phyloP scores from a whole-genome alignment of 2,113 vertebrate species.

The Gorsachius goisagi region DNA sequence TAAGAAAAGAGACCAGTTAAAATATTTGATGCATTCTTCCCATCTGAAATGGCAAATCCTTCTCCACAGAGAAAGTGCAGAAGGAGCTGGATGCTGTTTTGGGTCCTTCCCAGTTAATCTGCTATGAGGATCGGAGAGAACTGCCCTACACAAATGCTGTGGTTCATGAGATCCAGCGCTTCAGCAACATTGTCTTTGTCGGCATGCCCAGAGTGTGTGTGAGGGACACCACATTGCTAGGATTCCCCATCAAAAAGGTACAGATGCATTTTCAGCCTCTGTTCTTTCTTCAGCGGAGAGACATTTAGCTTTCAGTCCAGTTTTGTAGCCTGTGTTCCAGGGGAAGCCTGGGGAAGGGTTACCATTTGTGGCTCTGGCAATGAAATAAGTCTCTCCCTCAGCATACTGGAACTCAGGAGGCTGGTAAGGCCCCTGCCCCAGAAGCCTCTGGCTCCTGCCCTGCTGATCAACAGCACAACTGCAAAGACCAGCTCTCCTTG shows the following conservation, averaged over 20 bases:
- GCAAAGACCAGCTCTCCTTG: not conserved
- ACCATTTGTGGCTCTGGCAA: not conserved
- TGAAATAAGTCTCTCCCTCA: not conserved
- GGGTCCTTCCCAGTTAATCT: not conserved
- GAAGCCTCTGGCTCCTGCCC: not conserved
- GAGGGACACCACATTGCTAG: not conserved
- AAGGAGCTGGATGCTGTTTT: conserved; percentile 58
- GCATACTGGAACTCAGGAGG: not conserved
- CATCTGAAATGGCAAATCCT: not conserved
- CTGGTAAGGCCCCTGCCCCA: not conserved
- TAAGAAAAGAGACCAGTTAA: not conserved
- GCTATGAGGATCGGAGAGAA: conserved; percentile 25
- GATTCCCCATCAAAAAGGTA: conserved; percentile 65
- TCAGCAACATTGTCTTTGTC: conserved; percentile 36
- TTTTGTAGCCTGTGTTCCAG: not conserved
- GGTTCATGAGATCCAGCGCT: conserved; percentile 54
- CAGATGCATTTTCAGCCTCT: not conserved
- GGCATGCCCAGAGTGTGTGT: conserved; percentile 52
- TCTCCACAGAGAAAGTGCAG: conserved; percentile 61
- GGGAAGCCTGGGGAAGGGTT: not conserved
- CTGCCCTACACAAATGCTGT: conserved; percentile 61
- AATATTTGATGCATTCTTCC: not conserved
- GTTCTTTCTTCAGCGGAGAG: not conserved
- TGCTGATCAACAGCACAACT: not conserved
- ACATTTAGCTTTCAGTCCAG: not conserved